phyloP scores from a whole-genome alignment of 2,797 vertebrate genomes.

The Leuciscus waleckii region DNA sequence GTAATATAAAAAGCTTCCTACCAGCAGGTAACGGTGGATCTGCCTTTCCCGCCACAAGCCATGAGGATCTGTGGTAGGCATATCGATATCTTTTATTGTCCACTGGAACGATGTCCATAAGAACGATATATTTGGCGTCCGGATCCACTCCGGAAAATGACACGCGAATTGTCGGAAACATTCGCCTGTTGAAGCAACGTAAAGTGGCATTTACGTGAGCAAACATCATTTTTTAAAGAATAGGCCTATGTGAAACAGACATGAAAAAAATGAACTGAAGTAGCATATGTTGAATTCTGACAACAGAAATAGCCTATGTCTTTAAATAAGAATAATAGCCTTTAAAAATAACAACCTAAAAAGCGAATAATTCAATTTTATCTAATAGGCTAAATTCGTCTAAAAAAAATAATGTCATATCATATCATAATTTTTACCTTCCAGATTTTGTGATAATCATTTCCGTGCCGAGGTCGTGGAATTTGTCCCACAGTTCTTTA shows the following conservation, averaged over 20 bases:
- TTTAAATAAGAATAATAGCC: not conserved
- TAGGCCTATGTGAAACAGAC: not conserved
- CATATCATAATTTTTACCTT: conserved; percentile 77
- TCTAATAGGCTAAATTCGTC: not conserved
- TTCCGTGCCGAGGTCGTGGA: conserved; percentile 96
- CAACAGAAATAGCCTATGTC: not conserved
- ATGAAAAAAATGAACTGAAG: not conserved
- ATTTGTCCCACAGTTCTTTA: conserved; percentile 99
- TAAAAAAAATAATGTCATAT: not conserved
- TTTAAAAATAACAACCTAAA: not conserved
- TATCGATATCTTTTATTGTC: conserved; percentile 98
- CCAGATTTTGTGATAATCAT: conserved; percentile 99
- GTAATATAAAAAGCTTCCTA: conserved; percentile 64
- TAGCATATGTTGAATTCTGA: not conserved
- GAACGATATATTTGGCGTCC: conserved; percentile 95
- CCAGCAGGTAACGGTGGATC: conserved; percentile 96
- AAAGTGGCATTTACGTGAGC: not conserved
- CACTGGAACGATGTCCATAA: conserved; percentile 99
- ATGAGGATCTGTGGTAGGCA: conserved; percentile 97
- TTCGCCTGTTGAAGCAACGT: conserved; percentile 81
- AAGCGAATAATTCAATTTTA: not conserved
- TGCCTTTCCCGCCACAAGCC: conserved; percentile 97
- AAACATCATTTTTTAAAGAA: not conserved
- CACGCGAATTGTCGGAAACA: conserved; percentile 98
- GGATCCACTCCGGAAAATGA: conserved; percentile 96